Evolutionary conservation across 2,888 invertebrate species (phyloP).

Genomic region (Hyles lineata): DNA sequence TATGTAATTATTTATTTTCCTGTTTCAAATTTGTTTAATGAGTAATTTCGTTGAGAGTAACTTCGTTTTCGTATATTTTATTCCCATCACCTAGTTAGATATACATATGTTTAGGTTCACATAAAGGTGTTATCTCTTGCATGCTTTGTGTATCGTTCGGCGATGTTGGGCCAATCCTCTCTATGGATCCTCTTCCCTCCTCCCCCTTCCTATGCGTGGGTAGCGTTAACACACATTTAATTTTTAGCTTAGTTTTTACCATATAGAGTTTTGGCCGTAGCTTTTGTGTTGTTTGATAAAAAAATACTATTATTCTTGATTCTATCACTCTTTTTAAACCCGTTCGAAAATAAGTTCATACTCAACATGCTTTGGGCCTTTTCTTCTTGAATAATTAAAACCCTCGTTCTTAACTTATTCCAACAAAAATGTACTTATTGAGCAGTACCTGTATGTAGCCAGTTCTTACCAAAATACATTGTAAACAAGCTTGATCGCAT

Average conservation of each 20-base stretch:
- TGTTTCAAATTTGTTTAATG: slow-evolving; percentile 11
- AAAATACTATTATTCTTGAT: not conserved
- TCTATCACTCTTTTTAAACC: not conserved
- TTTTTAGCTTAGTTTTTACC: slow-evolving; percentile 42
- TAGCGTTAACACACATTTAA: slow-evolving; percentile 24
- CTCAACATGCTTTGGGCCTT: not conserved
- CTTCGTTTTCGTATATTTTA: not conserved
- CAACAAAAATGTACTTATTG: too few relatives aligned
- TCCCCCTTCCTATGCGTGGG: slow-evolving; percentile 43
- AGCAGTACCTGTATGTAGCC: too few relatives aligned
- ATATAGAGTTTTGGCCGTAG: slow-evolving; percentile 82
- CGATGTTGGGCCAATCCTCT: slow-evolving; percentile 81
- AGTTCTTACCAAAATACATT: not conserved
- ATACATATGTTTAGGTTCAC: slow-evolving; percentile 27
- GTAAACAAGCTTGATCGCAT: not conserved
- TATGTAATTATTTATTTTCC: not conserved
- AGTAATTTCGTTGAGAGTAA: not conserved
- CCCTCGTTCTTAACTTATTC: too few relatives aligned
- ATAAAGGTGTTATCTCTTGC: slow-evolving; percentile 66
- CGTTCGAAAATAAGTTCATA: not conserved
- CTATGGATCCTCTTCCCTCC: slow-evolving; percentile 66
- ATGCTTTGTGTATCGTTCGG: slow-evolving; percentile 61
- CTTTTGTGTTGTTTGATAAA: slow-evolving; percentile 58
- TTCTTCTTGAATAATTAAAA: not conserved
- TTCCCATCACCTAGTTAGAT: not conserved